These are phyloP conservation scores for Dasyurus viverrinus DNA, from an alignment of 2,113 vertebrate species.

Conservation along the genomic window DNA sequence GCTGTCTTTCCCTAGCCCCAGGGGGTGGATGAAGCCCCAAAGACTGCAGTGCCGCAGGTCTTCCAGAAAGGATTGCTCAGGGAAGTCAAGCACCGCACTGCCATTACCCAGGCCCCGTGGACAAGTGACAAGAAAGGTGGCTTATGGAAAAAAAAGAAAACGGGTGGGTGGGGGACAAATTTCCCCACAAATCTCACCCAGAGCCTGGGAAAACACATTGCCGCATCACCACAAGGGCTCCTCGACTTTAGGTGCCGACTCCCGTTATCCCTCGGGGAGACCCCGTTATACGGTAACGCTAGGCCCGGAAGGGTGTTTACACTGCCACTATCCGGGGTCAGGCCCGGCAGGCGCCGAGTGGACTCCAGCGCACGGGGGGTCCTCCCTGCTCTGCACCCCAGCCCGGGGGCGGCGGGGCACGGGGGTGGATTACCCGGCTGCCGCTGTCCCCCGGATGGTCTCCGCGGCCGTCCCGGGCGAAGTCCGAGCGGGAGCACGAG, in stretches of 20 bases:
- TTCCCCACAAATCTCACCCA: slow-evolving; percentile 28
- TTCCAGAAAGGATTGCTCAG: background rate
- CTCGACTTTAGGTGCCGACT: background rate
- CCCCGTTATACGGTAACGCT: background rate
- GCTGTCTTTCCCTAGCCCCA: background rate
- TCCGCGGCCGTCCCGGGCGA: slow-evolving; percentile 75
- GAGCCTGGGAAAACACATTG: background rate
- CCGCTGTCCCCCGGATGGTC: slow-evolving; percentile 74
- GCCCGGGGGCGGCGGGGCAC: background rate
- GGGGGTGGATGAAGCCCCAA: background rate
- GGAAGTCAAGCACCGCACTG: slow-evolving; percentile 11
- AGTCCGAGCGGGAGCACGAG: slow-evolving; percentile 68
- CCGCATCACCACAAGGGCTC: background rate
- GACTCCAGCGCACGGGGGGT: background rate
- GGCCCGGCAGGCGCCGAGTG: slow-evolving; percentile 72
- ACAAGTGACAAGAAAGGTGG: background rate
- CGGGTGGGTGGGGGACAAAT: slow-evolving; percentile 17
- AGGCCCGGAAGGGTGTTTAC: slow-evolving; percentile 70
- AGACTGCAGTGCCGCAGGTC: background rate
- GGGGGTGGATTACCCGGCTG: slow-evolving; percentile 74
- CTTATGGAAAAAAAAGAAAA: background rate
- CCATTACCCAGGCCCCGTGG: background rate
- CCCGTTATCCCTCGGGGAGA: slow-evolving; percentile 41
- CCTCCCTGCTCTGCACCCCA: background rate
- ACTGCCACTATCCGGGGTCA: slow-evolving; percentile 64